Percentiles rank a stretch among this genome's conserved stretches.
Conservation (phyloP, 2,113 vertebrate genomes). For the Tapirus terrestris region DNA sequence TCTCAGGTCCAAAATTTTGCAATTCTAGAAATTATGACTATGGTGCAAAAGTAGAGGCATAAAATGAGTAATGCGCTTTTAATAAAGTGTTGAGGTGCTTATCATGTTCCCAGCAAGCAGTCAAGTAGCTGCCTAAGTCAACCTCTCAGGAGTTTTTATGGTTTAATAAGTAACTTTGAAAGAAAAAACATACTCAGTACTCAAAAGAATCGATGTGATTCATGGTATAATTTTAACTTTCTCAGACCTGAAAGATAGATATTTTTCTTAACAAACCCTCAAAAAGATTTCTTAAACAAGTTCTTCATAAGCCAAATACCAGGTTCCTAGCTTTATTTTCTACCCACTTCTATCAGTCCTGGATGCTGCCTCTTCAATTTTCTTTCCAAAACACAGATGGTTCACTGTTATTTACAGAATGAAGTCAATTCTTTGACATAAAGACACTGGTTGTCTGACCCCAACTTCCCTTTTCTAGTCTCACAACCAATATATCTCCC, state of each 20-base stretch:
- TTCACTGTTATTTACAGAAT: background rate
- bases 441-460: background rate
- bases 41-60: background rate
- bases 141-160: background rate
- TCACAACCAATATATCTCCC: background rate
- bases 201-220: background rate
- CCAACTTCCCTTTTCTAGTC: background rate
- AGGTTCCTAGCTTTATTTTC: background rate
- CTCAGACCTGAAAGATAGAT: background rate
- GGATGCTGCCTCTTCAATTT: background rate
- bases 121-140: constrained; percentile 16
- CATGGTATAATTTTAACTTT: constrained; percentile 28
- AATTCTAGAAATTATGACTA: constrained; percentile 51
- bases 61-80: constrained; percentile 37
- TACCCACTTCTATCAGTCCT: background rate
- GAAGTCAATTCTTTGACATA: background rate
- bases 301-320: background rate
- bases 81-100: constrained; percentile 1
- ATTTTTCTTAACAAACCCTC: constrained; percentile 8
- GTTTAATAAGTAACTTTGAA: constrained; percentile 45
- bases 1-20: background rate
- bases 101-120: background rate
- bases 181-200: background rate
- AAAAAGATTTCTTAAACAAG: background rate
- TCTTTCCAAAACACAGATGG: background rate